Evolutionary conservation across 2,797 vertebrate species (phyloP), one percentile per base, ranked within the genome.

Genomic region (Anguilla pacifica): DNA sequence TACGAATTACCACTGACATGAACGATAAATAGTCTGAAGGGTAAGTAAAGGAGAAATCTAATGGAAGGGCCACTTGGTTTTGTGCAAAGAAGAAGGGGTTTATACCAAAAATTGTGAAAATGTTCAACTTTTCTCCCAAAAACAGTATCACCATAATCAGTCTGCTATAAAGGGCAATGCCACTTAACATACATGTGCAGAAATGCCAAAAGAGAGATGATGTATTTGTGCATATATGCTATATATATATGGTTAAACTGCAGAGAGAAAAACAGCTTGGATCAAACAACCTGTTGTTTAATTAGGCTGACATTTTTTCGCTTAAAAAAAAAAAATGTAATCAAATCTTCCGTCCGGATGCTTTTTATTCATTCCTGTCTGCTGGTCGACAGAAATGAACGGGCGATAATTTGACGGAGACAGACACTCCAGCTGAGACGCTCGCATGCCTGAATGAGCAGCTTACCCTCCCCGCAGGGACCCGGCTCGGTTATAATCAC

Each of bases 281-380:
- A 67, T 67, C 64, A n/a, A 25, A 6, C 25, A n/a, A 67, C 25
- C 64, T n/a, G 9, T n/a, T 67, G 64, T 67, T 28, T 46, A 46
- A 46, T 46, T 43, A 43, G 43, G 43, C 43, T 43, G 43, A 43
- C 43, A 43, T 43, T 43, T 43, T 17, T 22, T 64, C 2, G 22
- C 25, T n/a, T 3, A 74, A 74, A 31, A 74, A 74, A 72, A 72
- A 17, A 13, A 39, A 39, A 77, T 43, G 35, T 77, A 77, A 77
- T 77, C 43, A 77, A 77, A 77, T 77, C 72, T 77, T 39, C 35
- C 72, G 15, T 77, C 31, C 35, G 72, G 13, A 17, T 77, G 35
- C 72, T 77, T 43, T 77, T 77, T 77, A 77, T 77, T 77, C 35
- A 77, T 77, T 43, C 72, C 72, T 77, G 35, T 77, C 72, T 72